Percentiles rank a stretch among this genome's conserved stretches.
These are phyloP conservation scores for Dasypolia templi DNA, from an alignment of 2,888 invertebrate genomes.

Conservation along the genomic window DNA sequence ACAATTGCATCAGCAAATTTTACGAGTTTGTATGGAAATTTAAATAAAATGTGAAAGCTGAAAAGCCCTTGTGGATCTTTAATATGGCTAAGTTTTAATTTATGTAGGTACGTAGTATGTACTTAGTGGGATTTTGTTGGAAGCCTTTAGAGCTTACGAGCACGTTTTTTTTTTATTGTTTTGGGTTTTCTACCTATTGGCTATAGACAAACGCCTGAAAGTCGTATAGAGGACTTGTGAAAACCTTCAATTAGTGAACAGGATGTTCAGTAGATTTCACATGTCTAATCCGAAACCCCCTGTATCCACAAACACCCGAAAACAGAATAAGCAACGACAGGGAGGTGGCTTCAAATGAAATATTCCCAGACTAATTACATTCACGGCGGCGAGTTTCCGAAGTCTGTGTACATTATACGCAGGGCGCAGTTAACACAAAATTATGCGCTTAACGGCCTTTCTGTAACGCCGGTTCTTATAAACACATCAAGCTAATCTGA, in stretches of 20 bases:
- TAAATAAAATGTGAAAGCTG: slow-evolving; percentile 29
- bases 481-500: slow-evolving; percentile 77
- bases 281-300: slow-evolving; percentile 10
- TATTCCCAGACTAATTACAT: slow-evolving; percentile 63
- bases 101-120: background rate
- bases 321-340: slow-evolving; percentile 28
- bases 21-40: slow-evolving; percentile 35
- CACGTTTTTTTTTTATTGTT: no score
- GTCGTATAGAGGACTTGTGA: background rate
- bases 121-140: background rate
- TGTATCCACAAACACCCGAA: slow-evolving; percentile 14
- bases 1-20: slow-evolving; percentile 53
- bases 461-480: slow-evolving; percentile 64
- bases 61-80: slow-evolving; percentile 9
- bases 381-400: slow-evolving; percentile 59
- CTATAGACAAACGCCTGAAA: background rate
- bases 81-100: slow-evolving; percentile 1
- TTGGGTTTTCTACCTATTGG: background rate
- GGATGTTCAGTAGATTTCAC: background rate
- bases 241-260: slow-evolving; percentile 22
- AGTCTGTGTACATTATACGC: slow-evolving; percentile 64
- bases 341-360: slow-evolving; percentile 52
- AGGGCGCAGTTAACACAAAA: slow-evolving; percentile 64
- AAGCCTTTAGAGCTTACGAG: background rate
- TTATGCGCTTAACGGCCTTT: slow-evolving; percentile 63